Conservation (phyloP, 2,113 vertebrate genomes). For the Lasiurus borealis region DNA sequence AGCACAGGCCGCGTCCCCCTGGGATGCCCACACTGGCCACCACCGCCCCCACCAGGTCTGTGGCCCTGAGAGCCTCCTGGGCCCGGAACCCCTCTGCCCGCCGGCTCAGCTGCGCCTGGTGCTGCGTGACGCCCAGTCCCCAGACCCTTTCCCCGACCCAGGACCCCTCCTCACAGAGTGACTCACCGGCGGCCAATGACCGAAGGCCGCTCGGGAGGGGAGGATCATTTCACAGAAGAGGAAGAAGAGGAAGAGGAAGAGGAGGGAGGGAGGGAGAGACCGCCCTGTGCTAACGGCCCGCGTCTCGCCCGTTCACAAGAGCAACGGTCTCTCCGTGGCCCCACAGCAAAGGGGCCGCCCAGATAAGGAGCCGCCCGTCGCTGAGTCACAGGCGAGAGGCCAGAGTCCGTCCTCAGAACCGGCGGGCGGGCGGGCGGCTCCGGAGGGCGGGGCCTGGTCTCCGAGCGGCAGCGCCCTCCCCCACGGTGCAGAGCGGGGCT, state of each 20-base stretch:
- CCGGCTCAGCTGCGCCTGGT: too few relatives aligned
- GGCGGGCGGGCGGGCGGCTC: background rate
- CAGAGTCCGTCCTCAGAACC: too few relatives aligned
- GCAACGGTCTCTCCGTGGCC: background rate
- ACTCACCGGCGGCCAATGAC: too few relatives aligned
- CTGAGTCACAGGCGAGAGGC: background rate
- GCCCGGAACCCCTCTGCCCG: too few relatives aligned
- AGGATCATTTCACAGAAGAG: background rate
- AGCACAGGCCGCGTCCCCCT: background rate
- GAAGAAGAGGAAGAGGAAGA: too few relatives aligned
- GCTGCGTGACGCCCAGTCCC: too few relatives aligned
- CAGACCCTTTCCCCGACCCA: background rate
- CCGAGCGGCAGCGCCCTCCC: too few relatives aligned
- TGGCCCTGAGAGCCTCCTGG: too few relatives aligned
- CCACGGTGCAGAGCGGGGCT: too few relatives aligned
- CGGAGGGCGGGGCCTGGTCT: background rate
- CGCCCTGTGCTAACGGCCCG: background rate
- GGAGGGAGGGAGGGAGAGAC: background rate
- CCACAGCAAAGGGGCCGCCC: background rate
- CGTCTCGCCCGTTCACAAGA: background rate
- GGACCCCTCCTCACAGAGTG: background rate
- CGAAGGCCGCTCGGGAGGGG: fast-evolving
- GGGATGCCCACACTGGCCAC: background rate
- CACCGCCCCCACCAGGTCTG: too few relatives aligned
- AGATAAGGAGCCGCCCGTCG: background rate